Evolutionary conservation across 2,888 invertebrate species (phyloP).

Genomic region (Drepanosiphum platanoidis): DNA sequence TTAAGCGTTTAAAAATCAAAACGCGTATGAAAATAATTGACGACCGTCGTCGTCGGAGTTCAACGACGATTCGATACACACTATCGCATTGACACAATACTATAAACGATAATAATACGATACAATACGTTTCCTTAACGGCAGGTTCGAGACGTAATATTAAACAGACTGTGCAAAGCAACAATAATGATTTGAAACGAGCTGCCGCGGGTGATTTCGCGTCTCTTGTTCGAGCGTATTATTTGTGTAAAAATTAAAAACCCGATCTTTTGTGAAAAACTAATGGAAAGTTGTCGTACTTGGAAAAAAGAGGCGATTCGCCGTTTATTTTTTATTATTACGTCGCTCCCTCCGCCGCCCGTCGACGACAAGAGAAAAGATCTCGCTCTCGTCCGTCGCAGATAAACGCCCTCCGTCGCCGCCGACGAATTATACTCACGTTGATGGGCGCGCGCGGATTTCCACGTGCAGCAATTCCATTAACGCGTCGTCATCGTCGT

Average conservation of each 20-base stretch:
- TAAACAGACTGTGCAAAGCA: background rate
- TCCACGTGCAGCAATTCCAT: conserved; percentile 52
- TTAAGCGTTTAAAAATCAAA: too few relatives aligned
- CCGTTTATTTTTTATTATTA: background rate
- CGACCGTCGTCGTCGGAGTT: too few relatives aligned
- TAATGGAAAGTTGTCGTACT: background rate
- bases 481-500: conserved; percentile 21
- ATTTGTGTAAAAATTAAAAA: background rate
- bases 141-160: background rate
- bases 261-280: background rate
- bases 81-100: too few relatives aligned
- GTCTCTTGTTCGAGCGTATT: background rate
- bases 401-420: conserved; percentile 8
- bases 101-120: background rate
- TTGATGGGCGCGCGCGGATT: background rate
- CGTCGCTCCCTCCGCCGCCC: background rate
- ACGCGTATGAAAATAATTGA: too few relatives aligned
- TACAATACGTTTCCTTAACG: background rate
- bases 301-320: conserved; percentile 1
- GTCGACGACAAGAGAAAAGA: background rate
- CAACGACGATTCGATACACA: too few relatives aligned
- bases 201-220: background rate
- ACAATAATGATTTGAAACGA: background rate
- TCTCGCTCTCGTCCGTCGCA: background rate
- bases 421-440: conserved; percentile 26